Conservation (phyloP, 2,797 vertebrate genomes). For the Eptatretus atami region DNA sequence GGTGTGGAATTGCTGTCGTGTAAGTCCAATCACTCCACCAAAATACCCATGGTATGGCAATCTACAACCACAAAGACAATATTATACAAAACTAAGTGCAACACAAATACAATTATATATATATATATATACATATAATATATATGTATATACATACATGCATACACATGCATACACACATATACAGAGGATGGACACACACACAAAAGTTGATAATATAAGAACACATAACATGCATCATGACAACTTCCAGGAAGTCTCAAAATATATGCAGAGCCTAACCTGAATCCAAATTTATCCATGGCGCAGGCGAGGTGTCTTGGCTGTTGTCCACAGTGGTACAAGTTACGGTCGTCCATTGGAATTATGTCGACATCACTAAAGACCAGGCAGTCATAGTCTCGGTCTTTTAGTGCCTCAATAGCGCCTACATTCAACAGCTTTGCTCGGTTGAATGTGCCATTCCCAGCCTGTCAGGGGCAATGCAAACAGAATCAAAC, state of each 20-base stretch:
- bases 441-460: constrained; percentile 8
- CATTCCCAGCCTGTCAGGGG: not conserved
- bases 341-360: constrained; percentile 4
- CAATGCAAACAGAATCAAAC: not conserved
- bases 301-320: constrained; percentile 3
- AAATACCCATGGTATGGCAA: not conserved
- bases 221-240: too few relatives aligned
- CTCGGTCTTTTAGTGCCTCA: constrained; percentile 1
- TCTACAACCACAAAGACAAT: not conserved
- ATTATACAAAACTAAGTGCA: too few relatives aligned
- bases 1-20: not conserved
- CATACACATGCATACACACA: too few relatives aligned
- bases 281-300: constrained; percentile 2
- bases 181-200: too few relatives aligned
- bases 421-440: constrained; percentile 6
- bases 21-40: not conserved
- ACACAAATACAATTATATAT: too few relatives aligned
- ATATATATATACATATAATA: too few relatives aligned
- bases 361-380: constrained; percentile 1
- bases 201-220: too few relatives aligned
- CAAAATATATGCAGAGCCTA: not conserved
- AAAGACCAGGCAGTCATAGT: constrained; percentile 3
- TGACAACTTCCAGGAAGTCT: too few relatives aligned
- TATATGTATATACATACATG: too few relatives aligned
- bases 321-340: not conserved